Evolutionary conservation across 1,140 invertebrate species (phyloP), one percentile per base, ranked within the genome.

Genomic region (Pogonus chalceus): DNA sequence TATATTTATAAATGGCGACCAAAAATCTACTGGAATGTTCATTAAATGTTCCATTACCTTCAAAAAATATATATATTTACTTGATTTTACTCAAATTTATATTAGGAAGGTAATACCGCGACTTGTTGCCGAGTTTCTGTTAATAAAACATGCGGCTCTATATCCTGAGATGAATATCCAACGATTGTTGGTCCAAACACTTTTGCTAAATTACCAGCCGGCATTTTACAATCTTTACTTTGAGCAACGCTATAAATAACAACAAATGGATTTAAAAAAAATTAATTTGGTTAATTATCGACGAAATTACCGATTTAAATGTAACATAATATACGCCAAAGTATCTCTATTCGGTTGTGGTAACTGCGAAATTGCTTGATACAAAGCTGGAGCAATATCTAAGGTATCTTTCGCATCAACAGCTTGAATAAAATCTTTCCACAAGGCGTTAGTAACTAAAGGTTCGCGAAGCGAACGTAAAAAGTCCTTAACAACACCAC

Each of bases 291-390:
- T 53, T 37, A 16, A 35, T 16, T 43, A 51, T 35, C 52, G 22
- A 53, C 20, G 23, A 20, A 51, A 7, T 57, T 70, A 84, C 82
- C 75, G 81, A 69, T 90, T 86, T 35, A 94, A 77, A 73, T 96
- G 92, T 2, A 91, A 66, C 35, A 92, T 79, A 1, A 96, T 65
- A 64, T 84, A 95, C 1, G 91, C 89, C 20, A 96, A 67, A 1
- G 90, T 93, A 64, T 96, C 90, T 23, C 87, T 76, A 70, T 96
- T 95, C 0, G 91, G 81, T 52, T 81, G 79, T 2, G 92, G 92
- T 31, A 96, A 67, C 56, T 84, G 75, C 14, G 79, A 76, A 55
- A 95, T 79, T 1, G 82, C 79, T 59, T 83, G 76, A 65, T 80
- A 82, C 20, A 92, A 58, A 22, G 72, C 74, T 20, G 62, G 56